Percentiles rank a stretch among this genome's conserved stretches.
Evolutionary conservation across 2,888 invertebrate genomes (phyloP).

Genomic region (Junonia oenone): DNA sequence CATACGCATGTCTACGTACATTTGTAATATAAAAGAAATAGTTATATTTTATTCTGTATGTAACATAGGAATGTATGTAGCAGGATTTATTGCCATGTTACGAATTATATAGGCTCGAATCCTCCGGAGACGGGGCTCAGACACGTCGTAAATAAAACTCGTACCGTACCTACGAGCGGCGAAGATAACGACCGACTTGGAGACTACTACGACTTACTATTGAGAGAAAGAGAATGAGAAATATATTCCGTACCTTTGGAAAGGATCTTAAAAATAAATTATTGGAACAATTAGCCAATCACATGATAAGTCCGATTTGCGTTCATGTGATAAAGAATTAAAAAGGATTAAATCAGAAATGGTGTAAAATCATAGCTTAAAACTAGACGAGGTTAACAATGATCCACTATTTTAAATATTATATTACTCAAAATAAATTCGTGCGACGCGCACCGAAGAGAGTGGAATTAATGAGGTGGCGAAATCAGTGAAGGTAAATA

Average conservation of each 20-base stretch:
- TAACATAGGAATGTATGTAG: not conserved
- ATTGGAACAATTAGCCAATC: too few relatives aligned
- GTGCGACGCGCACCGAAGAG: too few relatives aligned
- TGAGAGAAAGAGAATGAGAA: not conserved
- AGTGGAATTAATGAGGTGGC: too few relatives aligned
- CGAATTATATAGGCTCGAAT: conserved; percentile 8
- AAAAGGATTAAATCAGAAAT: too few relatives aligned
- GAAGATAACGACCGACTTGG: not conserved
- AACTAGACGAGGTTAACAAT: too few relatives aligned
- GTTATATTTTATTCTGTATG: not conserved
- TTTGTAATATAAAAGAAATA: not conserved
- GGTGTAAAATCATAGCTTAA: too few relatives aligned
- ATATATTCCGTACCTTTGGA: not conserved
- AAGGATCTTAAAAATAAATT: too few relatives aligned
- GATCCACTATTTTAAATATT: too few relatives aligned
- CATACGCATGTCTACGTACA: not conserved
- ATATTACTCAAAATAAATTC: too few relatives aligned
- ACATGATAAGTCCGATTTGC: too few relatives aligned
- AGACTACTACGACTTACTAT: not conserved
- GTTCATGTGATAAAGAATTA: too few relatives aligned
- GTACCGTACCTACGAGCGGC: conserved; percentile 1
- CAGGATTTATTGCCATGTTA: not conserved
- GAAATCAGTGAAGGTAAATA: too few relatives aligned
- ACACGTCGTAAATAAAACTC: conserved; percentile 16
- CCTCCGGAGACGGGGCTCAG: conserved; percentile 11